phyloP scores from a whole-genome alignment of 2,888 invertebrate species.

The Dimorphilus gyrociliatus region DNA sequence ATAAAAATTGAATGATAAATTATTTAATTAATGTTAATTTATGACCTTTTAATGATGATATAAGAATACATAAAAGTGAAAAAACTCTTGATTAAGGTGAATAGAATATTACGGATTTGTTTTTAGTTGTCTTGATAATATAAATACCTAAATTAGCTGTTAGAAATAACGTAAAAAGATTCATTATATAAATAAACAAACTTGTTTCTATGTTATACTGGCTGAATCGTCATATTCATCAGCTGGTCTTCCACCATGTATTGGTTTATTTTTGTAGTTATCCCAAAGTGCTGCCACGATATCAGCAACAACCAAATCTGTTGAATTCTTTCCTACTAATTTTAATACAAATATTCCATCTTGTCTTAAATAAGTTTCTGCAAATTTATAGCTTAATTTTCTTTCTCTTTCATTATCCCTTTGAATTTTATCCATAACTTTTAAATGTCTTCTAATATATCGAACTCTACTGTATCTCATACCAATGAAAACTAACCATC shows the following conservation, averaged over 20 bases:
- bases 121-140: no score
- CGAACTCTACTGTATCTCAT: slow-evolving; percentile 33
- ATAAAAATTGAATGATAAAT: no score
- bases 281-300: slow-evolving; percentile 16
- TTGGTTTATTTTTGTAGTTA: slow-evolving; percentile 14
- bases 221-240: slow-evolving; percentile 8
- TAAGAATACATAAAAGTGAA: no score
- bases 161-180: no score
- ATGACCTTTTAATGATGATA: no score
- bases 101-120: no score
- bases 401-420: slow-evolving; percentile 12
- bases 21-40: no score
- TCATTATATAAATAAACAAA: no score
- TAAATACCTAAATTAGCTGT: no score
- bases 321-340: slow-evolving; percentile 15
- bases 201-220: slow-evolving; percentile 6
- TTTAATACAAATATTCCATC: slow-evolving; percentile 15
- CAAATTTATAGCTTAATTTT: slow-evolving; percentile 14
- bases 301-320: slow-evolving; percentile 15
- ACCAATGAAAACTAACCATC: slow-evolving; percentile 38
- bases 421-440: slow-evolving; percentile 31
- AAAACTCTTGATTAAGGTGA: no score
- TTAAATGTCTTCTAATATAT: slow-evolving; percentile 38
- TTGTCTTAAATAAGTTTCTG: slow-evolving; percentile 14
- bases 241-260: slow-evolving; percentile 7